Percentiles rank a stretch among this genome's conserved stretches.
Conservation (phyloP, 2,113 vertebrate species). For the Laticauda colubrina region DNA sequence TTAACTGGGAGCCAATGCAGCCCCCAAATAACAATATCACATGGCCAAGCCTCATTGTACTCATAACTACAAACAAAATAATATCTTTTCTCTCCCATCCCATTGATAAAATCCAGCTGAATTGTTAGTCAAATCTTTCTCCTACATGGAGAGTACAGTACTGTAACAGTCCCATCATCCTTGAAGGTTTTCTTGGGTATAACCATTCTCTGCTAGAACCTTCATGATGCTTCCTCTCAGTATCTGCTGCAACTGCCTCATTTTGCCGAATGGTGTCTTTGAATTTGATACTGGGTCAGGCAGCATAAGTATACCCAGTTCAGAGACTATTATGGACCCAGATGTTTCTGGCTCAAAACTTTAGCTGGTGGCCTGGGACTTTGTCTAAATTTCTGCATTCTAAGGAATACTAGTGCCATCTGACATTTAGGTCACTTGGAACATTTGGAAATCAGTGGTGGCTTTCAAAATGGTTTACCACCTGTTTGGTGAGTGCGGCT, state of each 20-base stretch:
- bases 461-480: no score
- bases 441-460: background rate
- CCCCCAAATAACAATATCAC: background rate
- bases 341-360: background rate
- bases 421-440: no score
- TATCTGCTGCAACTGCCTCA: background rate
- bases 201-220: background rate
- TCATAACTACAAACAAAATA: background rate
- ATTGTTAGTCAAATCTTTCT: background rate
- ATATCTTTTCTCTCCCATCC: background rate
- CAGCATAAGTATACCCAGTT: background rate
- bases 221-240: background rate
- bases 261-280: background rate
- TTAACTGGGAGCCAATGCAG: background rate
- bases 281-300: background rate
- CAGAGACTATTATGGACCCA: background rate
- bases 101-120: background rate
- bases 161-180: background rate
- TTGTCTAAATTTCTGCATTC: background rate
- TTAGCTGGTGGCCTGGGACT: background rate
- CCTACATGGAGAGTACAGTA: background rate
- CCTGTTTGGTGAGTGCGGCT: no score
- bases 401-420: background rate
- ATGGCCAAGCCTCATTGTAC: background rate
- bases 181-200: background rate